Evolutionary conservation across 2,888 invertebrate species (phyloP), one percentile per base, ranked within the genome.

Genomic region (Tanytarsus gracilentus): DNA sequence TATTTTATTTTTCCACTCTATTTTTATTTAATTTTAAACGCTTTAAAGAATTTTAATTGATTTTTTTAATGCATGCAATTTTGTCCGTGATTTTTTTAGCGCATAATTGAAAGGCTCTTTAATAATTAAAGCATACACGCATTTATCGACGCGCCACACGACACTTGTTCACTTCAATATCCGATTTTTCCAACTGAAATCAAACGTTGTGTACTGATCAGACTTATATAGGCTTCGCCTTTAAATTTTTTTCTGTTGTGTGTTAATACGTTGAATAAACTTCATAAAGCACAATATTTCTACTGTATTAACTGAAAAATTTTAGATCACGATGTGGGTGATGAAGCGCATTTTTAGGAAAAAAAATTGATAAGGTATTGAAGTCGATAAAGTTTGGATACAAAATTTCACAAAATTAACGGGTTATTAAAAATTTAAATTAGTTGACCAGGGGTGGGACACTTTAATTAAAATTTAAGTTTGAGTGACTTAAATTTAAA

Each of bases 181-280:
- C 48, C 29, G 30, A 58, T 30, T 23, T 48, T 48, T 29, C 30
- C 44, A 23, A 58, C 58, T 58, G 48, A 58, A 58, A 48, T 58
- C 55, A 58, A 58, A 58, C 30, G 21, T 18, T 5, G 58, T 18
- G 25, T 18, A 58, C 23, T 44, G 48, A 48, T 30, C 30, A 21
- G 48, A 30, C 58, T 58, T 58, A 58, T 58, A 58, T 58, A 58
- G 58, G 48, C 48, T 55, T 39, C 27, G 11, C 3, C 48, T 48
- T 56, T 29, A 56, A 55, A 40, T 23, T 18, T 44, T n/a, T n/a
- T n/a, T n/a, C n/a, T 44, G 44, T 58, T 44, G 44, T 56, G 48
- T 48, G 58, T 40, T 58, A 56, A 58, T 58, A 58, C 58, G 21
- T 58, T 58, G 21, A 58, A 48, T 48, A 58, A 58, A 58, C 58